Base-by-base conservation (phyloP, 1,140 invertebrate species). In the Zeugodacus cucurbitae region DNA sequence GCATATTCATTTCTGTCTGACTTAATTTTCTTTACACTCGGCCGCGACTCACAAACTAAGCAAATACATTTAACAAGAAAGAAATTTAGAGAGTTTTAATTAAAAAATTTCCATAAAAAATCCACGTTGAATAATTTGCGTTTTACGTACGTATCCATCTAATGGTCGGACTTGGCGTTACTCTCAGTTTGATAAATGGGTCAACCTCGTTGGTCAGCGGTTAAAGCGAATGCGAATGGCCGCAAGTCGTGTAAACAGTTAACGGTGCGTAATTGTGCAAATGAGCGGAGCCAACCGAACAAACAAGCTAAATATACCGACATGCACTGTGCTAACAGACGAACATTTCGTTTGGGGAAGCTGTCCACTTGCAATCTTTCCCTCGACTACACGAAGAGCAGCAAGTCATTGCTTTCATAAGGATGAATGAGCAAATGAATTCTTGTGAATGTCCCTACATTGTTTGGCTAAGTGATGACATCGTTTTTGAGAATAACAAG, bases 401-500 rank as follows among this genome's bases (percentile, higher is more conserved):
- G 32, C 0, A 74, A 8, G 32, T 20, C 6, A 37, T 10, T 6
- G 20, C 67, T 7, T 7, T 8, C 8, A 74, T 37, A n/a, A 74
- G 22, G 34, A 74, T 74, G 67, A 74, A 74, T 74, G 67, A 32
- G 17, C 67, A 74, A 74, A 41, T 74, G 14, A 74, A 74, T 74
- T 22, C 67, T n/a, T 3, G 20, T 34, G 67, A 41, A 37, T 74
- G 34, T 74, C 34, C 67, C 17, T 37, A 5, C 67, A 34, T 74
- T 74, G 67, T 74, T 74, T 74, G 67, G n/a, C 2, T 74, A n/a
- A 74, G 67, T 74, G 67, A 74, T 41, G 67, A 74, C 67, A 74
- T 74, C 67, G 67, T 41, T 74, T 41, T 10, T 7, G 41, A 20
- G 32, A 41, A 74, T 74, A 74, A 74, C 67, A 74, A 74, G 17